Evolutionary conservation across 2,113 vertebrate species (phyloP).

Genomic region (Limanda limanda): DNA sequence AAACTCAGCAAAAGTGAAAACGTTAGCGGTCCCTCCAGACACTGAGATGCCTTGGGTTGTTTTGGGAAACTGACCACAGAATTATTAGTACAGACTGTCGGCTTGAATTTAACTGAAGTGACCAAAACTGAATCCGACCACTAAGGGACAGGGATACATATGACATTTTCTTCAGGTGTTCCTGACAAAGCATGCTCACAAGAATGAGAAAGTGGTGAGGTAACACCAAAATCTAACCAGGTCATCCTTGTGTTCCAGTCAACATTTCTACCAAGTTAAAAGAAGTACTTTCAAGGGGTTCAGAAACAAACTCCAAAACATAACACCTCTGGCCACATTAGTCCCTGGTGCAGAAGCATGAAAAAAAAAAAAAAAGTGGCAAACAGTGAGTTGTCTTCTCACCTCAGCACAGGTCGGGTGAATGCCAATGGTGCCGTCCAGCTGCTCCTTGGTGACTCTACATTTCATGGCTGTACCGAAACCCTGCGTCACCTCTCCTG

Average conservation of each 20-base stretch:
- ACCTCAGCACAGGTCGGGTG: constrained; percentile 98
- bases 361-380: neutral
- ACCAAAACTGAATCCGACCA: too few relatives aligned
- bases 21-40: too few relatives aligned
- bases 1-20: too few relatives aligned
- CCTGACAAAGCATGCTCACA: neutral
- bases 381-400: neutral
- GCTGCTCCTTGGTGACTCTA: constrained; percentile 90
- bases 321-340: neutral
- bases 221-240: neutral
- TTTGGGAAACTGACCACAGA: too few relatives aligned
- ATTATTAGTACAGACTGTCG: too few relatives aligned
- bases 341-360: neutral
- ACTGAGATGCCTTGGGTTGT: too few relatives aligned
- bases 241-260: too few relatives aligned
- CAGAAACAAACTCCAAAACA: neutral
- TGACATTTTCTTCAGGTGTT: neutral
- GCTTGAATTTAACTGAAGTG: too few relatives aligned
- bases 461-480: constrained; percentile 95
- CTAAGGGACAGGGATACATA: too few relatives aligned
- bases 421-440: constrained; percentile 93
- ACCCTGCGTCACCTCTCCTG: constrained; percentile 96
- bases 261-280: too few relatives aligned
- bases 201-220: neutral
- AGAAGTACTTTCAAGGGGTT: neutral